phyloP scores from a whole-genome alignment of 2,113 vertebrate genomes.

The Varanus salvator region DNA sequence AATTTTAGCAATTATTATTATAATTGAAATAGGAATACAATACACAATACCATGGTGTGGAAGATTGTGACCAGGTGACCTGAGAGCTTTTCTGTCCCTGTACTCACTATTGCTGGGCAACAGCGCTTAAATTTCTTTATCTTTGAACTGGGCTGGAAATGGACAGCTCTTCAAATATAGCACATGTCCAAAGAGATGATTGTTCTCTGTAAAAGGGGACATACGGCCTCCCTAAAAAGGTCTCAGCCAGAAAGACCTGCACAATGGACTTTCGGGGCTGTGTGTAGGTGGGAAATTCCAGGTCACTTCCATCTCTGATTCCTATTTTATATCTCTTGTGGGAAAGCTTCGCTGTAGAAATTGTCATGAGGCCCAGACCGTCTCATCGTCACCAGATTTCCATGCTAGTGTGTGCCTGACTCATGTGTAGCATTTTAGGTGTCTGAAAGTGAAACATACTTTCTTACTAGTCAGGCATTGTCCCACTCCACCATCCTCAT shows the following conservation, averaged over 20 bases:
- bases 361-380: constrained; percentile 42
- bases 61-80: too few species aligned
- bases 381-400: constrained; percentile 21
- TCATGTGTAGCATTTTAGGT: constrained; percentile 41
- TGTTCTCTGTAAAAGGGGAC: too few species aligned
- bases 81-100: too few species aligned
- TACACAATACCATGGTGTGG: too few species aligned
- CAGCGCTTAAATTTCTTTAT: too few species aligned
- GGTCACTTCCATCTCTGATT: constrained; percentile 19
- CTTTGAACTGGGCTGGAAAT: too few species aligned
- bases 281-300: not conserved
- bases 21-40: too few species aligned
- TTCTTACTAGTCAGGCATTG: constrained; percentile 49
- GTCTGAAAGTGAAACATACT: constrained; percentile 72
- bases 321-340: constrained; percentile 32
- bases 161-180: too few species aligned
- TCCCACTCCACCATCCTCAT: not conserved
- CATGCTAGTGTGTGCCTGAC: constrained; percentile 26
- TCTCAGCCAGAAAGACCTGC: not conserved
- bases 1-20: too few species aligned
- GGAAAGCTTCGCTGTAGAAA: constrained; percentile 44
- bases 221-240: too few species aligned
- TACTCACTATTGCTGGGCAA: too few species aligned
- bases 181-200: too few species aligned
- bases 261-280: not conserved